Percentiles rank a stretch among this genome's conserved stretches.
Evolutionary conservation across 2,113 vertebrate genomes (phyloP).

Genomic region (Trogon surrucura): DNA sequence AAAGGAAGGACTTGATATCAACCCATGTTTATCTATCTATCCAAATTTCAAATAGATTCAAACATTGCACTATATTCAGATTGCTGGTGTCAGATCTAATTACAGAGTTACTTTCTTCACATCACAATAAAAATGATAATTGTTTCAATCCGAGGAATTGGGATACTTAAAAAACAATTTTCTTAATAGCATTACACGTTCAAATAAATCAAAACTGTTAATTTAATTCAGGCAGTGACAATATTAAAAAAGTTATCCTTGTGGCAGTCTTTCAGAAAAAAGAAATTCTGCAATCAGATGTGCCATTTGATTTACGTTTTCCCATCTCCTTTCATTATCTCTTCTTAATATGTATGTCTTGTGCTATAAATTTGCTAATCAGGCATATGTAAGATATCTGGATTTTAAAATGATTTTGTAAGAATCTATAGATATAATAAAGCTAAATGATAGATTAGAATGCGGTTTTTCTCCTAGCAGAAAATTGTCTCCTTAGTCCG

Average conservation of each 20-base stretch:
- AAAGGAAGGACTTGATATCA: background rate
- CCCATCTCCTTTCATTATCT: constrained; percentile 3
- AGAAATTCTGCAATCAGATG: background rate
- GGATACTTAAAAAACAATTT: constrained; percentile 64
- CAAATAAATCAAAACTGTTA: constrained; percentile 55
- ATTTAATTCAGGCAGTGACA: constrained; percentile 34
- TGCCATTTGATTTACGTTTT: constrained; percentile 15
- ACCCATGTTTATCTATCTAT: background rate
- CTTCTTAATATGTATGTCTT: background rate
- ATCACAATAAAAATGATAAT: constrained; percentile 61
- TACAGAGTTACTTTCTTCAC: constrained; percentile 3
- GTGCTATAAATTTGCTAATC: background rate
- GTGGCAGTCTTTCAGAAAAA: constrained; percentile 27
- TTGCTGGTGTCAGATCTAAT: constrained; percentile 42
- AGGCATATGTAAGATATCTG: background rate
- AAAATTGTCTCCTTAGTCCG: background rate
- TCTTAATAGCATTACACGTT: constrained; percentile 49
- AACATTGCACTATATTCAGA: background rate
- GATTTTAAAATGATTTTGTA: background rate
- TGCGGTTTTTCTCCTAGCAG: background rate
- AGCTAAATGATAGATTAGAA: background rate
- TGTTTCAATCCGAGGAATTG: constrained; percentile 5
- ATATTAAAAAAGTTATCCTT: background rate
- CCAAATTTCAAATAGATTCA: constrained; percentile 19
- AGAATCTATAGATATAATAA: background rate